phyloP scores from a whole-genome alignment of 2,113 vertebrate species.

The Sardina pilchardus region DNA sequence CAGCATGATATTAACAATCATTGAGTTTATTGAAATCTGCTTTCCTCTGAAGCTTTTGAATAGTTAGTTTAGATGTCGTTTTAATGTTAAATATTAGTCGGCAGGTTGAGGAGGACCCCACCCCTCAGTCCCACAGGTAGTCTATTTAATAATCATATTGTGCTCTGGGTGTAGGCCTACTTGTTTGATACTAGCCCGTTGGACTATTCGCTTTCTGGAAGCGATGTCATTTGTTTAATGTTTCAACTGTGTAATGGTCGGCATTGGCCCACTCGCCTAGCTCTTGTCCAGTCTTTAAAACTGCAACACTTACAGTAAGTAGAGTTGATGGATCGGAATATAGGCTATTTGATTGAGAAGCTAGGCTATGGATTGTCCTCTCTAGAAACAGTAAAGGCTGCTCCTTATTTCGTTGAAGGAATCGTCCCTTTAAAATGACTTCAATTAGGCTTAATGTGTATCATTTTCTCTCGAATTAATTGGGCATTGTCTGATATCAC shows the following conservation, averaged over 20 bases:
- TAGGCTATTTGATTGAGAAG: not conserved
- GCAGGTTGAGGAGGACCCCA: not conserved
- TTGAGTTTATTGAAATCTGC: not conserved
- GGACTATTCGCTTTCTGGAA: not conserved
- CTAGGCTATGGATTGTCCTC: not conserved
- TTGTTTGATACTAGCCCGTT: not conserved
- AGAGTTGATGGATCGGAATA: too few relatives aligned
- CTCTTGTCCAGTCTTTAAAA: not conserved
- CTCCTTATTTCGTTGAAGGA: not conserved
- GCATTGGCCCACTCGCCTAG: not conserved
- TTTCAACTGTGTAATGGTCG: not conserved
- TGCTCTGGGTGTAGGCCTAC: not conserved
- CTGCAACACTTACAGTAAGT: not conserved
- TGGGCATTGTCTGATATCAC: not conserved
- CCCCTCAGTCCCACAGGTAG: constrained; percentile 6
- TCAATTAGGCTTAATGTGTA: not conserved
- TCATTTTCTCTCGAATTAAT: not conserved
- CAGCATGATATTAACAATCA: not conserved
- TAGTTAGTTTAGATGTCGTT: not conserved
- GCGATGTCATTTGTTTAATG: not conserved
- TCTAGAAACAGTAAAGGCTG: too few relatives aligned
- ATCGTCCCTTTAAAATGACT: not conserved
- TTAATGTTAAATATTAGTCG: not conserved
- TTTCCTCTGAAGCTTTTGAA: not conserved
- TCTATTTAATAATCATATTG: not conserved